These are phyloP conservation scores for Drosophila prolongata DNA, from an alignment of 2,888 invertebrate genomes.

Conservation along the genomic window DNA sequence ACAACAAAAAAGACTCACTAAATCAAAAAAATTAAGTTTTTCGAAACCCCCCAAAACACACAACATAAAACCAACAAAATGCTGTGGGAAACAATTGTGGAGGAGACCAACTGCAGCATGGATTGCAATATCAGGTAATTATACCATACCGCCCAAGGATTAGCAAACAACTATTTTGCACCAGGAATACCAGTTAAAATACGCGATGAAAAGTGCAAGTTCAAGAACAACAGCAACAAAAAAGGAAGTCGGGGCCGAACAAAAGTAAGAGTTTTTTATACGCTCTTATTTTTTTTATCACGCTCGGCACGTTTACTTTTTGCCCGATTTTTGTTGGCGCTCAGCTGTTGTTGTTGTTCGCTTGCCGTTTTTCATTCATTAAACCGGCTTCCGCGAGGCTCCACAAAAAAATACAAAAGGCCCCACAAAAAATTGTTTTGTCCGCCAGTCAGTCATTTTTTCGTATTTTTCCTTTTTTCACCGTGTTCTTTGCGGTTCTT, in stretches of 20 bases:
- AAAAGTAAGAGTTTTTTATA: slow-evolving; percentile 70
- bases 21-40: slow-evolving; percentile 20
- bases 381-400: slow-evolving; percentile 75
- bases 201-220: slow-evolving; percentile 62
- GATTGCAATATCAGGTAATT: slow-evolving; percentile 84
- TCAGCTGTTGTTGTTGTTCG: slow-evolving; percentile 67
- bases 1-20: slow-evolving; percentile 8
- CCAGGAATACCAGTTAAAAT: slow-evolving; percentile 42
- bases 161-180: slow-evolving; percentile 39
- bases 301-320: slow-evolving; percentile 68
- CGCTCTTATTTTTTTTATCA: slow-evolving; percentile 29
- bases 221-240: slow-evolving; percentile 54
- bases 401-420: slow-evolving; percentile 21
- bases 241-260: slow-evolving; percentile 38
- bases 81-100: slow-evolving; percentile 84
- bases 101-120: slow-evolving; percentile 82
- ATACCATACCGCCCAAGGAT: slow-evolving; percentile 35
- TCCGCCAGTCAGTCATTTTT: slow-evolving; percentile 35
- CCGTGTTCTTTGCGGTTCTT: slow-evolving; percentile 47
- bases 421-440: slow-evolving; percentile 18
- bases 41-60: slow-evolving; percentile 15
- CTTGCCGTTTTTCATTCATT: slow-evolving; percentile 70
- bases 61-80: slow-evolving; percentile 65
- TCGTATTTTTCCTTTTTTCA: slow-evolving; percentile 31
- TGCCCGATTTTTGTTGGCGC: slow-evolving; percentile 54